phyloP scores from a whole-genome alignment of 2,888 invertebrate genomes.

The Yponomeuta cagnagella region DNA sequence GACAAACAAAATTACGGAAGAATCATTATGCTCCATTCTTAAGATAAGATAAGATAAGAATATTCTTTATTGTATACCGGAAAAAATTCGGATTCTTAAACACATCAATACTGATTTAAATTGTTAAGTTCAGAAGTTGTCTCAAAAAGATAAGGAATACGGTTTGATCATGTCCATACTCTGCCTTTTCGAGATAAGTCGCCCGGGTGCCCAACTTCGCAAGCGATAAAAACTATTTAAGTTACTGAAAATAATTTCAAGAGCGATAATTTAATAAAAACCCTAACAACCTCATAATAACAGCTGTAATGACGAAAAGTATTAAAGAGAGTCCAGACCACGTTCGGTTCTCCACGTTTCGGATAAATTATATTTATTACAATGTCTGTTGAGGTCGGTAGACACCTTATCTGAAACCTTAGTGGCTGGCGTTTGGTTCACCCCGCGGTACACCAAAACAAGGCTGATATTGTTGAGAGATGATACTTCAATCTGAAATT shows the following conservation, averaged over 20 bases:
- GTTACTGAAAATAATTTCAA: neutral
- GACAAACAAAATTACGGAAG: too few relatives aligned
- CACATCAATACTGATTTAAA: too few relatives aligned
- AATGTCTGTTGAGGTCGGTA: constrained; percentile 36
- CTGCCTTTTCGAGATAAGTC: too few relatives aligned
- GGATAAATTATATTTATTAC: constrained; percentile 44
- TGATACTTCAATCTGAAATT: neutral
- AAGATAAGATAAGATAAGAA: too few relatives aligned
- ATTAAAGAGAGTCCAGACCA: constrained; percentile 10
- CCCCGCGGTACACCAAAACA: neutral
- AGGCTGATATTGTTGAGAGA: neutral
- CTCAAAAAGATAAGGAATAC: too few relatives aligned
- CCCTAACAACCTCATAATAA: neutral
- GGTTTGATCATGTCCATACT: too few relatives aligned
- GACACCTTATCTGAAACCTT: constrained; percentile 33
- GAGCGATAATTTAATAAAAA: neutral
- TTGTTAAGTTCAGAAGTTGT: too few relatives aligned
- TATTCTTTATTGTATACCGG: too few relatives aligned
- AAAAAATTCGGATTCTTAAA: too few relatives aligned
- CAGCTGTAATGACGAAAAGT: constrained; percentile 1
- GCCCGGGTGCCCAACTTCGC: too few relatives aligned
- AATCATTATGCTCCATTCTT: too few relatives aligned
- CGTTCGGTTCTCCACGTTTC: constrained; percentile 21
- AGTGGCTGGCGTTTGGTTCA: constrained; percentile 12
- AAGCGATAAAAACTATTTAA: neutral